phyloP scores from a whole-genome alignment of 2,888 invertebrate genomes.

The Phengaris arion region DNA sequence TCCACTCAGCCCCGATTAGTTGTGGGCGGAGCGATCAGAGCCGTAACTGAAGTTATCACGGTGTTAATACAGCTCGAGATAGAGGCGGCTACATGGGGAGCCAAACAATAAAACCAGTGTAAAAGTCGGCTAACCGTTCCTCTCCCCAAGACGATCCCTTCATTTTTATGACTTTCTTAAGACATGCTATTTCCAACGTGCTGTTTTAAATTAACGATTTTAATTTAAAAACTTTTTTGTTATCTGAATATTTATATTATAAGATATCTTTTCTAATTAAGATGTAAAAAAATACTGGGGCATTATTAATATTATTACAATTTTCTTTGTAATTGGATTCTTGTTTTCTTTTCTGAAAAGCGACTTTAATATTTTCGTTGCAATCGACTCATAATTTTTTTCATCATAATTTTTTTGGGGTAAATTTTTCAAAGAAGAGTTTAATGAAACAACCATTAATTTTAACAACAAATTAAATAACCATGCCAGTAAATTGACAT shows the following conservation, averaged over 20 bases:
- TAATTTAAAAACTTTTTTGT: constrained; percentile 50
- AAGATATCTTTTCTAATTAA: neutral
- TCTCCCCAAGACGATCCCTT: constrained; percentile 56
- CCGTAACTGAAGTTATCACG: constrained; percentile 64
- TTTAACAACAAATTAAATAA: neutral
- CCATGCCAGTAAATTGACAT: neutral
- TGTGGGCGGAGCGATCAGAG: constrained; percentile 54
- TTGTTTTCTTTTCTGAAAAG: neutral
- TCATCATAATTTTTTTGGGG: neutral
- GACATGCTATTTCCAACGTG: constrained; percentile 42
- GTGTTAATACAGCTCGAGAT: constrained; percentile 71
- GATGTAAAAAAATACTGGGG: neutral
- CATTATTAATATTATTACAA: neutral
- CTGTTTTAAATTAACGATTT: constrained; percentile 60
- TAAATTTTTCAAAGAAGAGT: neutral
- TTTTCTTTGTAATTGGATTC: constrained; percentile 1
- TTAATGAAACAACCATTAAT: neutral
- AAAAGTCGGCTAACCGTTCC: constrained; percentile 71
- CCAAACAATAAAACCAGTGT: constrained; percentile 73
- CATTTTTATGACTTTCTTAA: constrained; percentile 64
- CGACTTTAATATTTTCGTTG: neutral
- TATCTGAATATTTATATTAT: constrained; percentile 20
- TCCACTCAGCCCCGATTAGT: constrained; percentile 60
- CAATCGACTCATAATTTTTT: neutral
- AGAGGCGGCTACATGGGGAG: constrained; percentile 66